phyloP scores from a whole-genome alignment of 1,140 invertebrate genomes.

The Zaprionus gabonicus region DNA sequence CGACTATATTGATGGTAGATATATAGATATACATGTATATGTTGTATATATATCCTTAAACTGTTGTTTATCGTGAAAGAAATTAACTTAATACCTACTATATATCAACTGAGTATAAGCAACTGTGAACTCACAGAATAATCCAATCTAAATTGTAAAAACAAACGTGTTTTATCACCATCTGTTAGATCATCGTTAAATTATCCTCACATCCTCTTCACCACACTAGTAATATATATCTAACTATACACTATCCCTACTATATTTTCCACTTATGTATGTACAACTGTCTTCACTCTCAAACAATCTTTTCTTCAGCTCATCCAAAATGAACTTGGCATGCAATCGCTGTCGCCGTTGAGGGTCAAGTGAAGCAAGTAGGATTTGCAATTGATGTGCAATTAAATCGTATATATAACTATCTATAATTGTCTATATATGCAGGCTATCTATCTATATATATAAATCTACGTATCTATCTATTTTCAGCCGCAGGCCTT shows the following conservation, averaged over 20 bases:
- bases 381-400: background rate
- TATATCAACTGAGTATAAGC: too few relatives aligned
- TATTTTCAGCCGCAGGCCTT: conserved; percentile 2
- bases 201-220: too few relatives aligned
- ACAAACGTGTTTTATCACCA: too few relatives aligned
- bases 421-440: background rate
- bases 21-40: too few relatives aligned
- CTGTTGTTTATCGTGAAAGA: too few relatives aligned
- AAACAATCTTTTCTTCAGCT: background rate
- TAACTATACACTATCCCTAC: background rate
- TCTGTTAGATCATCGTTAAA: too few relatives aligned
- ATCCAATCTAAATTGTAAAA: too few relatives aligned
- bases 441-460: background rate
- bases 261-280: background rate
- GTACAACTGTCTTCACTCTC: background rate
- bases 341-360: background rate
- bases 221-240: too few relatives aligned
- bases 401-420: conserved; percentile 1
- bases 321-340: background rate
- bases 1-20: too few relatives aligned
- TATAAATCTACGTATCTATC: background rate
- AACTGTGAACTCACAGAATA: too few relatives aligned
- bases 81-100: too few relatives aligned
- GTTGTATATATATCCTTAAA: too few relatives aligned
- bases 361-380: background rate